Percentiles rank a stretch among this genome's conserved stretches.
Conservation (phyloP, 2,797 vertebrate species). For the Rhynchonycteris naso region DNA sequence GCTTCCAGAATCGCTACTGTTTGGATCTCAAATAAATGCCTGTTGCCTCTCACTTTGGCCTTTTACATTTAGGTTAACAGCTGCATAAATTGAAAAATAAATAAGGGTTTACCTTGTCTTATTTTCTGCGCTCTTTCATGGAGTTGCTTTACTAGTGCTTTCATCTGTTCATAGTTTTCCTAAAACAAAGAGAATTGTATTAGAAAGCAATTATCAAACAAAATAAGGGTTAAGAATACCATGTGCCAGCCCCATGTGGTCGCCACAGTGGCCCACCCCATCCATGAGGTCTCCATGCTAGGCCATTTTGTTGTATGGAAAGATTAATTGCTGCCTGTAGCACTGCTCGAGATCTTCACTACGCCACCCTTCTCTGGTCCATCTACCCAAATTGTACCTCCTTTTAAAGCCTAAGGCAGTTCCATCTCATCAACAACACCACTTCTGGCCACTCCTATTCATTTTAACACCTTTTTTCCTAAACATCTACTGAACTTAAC, state of each 20-base stretch:
- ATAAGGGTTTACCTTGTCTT: slow-evolving; percentile 89
- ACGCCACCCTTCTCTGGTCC: neutral
- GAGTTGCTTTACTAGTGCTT: slow-evolving; percentile 91
- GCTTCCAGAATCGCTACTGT: neutral
- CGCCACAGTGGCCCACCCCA: neutral
- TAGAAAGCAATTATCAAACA: neutral
- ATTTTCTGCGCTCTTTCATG: slow-evolving; percentile 91
- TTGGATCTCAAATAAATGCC: neutral
- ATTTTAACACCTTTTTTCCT: neutral
- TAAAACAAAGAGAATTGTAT: slow-evolving; percentile 73
- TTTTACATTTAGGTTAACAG: neutral
- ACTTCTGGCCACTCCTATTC: neutral
- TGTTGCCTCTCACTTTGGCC: neutral
- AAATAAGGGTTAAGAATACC: neutral
- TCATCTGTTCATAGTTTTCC: slow-evolving; percentile 98
- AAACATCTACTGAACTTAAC: neutral
- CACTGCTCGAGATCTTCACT: neutral
- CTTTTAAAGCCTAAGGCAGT: neutral
- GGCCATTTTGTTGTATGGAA: neutral
- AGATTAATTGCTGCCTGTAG: neutral
- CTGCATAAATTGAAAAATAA: neutral
- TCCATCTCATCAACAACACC: neutral
- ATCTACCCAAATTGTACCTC: neutral
- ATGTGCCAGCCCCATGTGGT: neutral
- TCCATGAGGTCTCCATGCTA: neutral